Percentiles rank a stretch among this genome's conserved stretches.
Conservation (phyloP, 1,140 invertebrate genomes). For the Streblospio benedicti region DNA sequence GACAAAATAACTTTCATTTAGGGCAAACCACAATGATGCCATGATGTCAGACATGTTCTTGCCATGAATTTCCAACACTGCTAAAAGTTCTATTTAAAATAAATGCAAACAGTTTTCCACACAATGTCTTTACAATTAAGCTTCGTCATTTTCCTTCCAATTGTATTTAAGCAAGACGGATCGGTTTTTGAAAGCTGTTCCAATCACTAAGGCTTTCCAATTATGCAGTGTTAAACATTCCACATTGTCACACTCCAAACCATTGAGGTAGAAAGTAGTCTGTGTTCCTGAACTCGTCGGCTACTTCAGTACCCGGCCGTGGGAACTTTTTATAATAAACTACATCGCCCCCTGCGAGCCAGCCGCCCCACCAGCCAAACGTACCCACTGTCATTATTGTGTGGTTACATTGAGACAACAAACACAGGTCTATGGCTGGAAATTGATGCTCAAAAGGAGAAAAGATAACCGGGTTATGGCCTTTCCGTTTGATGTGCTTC, state of each 20-base stretch:
- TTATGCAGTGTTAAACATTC: too few species aligned
- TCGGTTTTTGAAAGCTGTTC: too few species aligned
- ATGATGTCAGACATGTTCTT: too few species aligned
- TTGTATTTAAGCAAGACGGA: too few species aligned
- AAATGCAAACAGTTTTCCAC: too few species aligned
- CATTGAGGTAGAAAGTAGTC: conserved; percentile 18
- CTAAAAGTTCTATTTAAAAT: too few species aligned
- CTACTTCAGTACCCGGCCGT: background rate
- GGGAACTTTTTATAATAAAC: conserved; percentile 21
- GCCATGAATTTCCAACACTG: too few species aligned
- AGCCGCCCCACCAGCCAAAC: conserved; percentile 28
- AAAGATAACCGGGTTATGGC: conserved; percentile 1
- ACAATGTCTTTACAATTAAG: too few species aligned
- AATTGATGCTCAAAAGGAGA: background rate
- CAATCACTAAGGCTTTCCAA: too few species aligned
- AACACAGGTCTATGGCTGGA: conserved; percentile 51
- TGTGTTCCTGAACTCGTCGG: conserved; percentile 1
- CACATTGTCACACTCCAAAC: conserved; percentile 16
- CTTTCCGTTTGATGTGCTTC: conserved; percentile 3
- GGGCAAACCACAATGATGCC: too few species aligned
- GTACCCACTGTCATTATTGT: conserved; percentile 22
- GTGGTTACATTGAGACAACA: conserved; percentile 48
- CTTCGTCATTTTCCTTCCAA: too few species aligned
- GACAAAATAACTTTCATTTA: too few species aligned
- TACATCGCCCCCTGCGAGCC: conserved; percentile 21